Percentiles rank a stretch among this genome's conserved stretches.
phyloP scores from a whole-genome alignment of 2,113 vertebrate genomes.

The Scalopus aquaticus region DNA sequence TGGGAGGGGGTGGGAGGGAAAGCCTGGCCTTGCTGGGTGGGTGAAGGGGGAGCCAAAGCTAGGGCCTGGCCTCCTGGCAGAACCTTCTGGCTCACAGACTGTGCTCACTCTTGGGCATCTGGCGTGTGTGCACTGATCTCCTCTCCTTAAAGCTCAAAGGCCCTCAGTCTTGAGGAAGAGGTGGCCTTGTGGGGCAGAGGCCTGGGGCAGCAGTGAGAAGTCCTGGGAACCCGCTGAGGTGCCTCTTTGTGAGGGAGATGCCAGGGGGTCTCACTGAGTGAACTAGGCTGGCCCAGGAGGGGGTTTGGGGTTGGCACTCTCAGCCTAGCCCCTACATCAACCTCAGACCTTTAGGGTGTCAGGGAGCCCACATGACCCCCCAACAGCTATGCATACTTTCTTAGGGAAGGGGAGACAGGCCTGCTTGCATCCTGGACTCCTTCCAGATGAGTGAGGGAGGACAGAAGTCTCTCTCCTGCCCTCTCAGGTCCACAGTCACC shows the following conservation, averaged over 20 bases:
- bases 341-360: not conserved
- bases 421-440: not conserved
- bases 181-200: not conserved
- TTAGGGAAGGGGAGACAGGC: not conserved
- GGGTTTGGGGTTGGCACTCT: not conserved
- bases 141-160: not conserved
- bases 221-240: not conserved
- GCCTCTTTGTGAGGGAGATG: not conserved
- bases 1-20: slow-evolving; percentile 29
- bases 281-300: not conserved
- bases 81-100: not conserved
- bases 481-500: not conserved
- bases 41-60: not conserved
- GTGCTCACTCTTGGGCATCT: not conserved
- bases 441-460: not conserved
- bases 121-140: not conserved
- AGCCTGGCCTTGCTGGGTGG: not conserved
- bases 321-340: not conserved
- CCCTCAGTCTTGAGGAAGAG: not conserved
- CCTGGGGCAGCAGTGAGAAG: not conserved
- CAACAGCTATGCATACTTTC: not conserved
- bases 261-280: not conserved
- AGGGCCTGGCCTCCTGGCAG: not conserved
- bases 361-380: not conserved
- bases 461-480: not conserved